These are phyloP conservation scores for Scarus forsteni DNA, from an alignment of 2,797 vertebrate genomes.

Conservation along the genomic window DNA sequence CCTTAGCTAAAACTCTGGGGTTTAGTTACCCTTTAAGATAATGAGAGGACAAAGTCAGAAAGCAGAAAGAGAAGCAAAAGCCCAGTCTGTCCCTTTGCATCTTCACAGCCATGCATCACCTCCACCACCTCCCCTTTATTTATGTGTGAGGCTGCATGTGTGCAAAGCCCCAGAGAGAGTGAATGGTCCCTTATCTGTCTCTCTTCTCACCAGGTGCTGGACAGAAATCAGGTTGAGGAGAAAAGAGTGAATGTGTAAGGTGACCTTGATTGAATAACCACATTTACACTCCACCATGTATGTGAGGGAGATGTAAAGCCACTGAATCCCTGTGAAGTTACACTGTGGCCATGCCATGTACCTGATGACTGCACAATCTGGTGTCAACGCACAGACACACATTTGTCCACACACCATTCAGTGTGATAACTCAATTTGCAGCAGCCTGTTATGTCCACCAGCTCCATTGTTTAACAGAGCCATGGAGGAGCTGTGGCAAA, in stretches of 20 bases:
- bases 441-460: constrained; percentile 47
- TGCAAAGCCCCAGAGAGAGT: constrained; percentile 67
- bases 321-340: constrained; percentile 13
- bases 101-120: constrained; percentile 90
- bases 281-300: constrained; percentile 45
- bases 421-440: constrained; percentile 43
- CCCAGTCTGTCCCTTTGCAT: constrained; percentile 89
- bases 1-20: background rate
- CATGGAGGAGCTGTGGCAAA: constrained; percentile 27
- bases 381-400: constrained; percentile 18
- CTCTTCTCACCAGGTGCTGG: constrained; percentile 64
- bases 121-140: constrained; percentile 50
- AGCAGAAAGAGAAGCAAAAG: constrained; percentile 68
- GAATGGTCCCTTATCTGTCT: constrained; percentile 69
- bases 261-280: constrained; percentile 70
- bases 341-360: constrained; percentile 7
- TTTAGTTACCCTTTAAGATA: constrained; percentile 4
- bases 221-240: constrained; percentile 73
- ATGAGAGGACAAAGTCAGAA: constrained; percentile 35
- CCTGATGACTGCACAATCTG: constrained; percentile 26
- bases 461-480: constrained; percentile 36
- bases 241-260: constrained; percentile 74
- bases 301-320: constrained; percentile 35
- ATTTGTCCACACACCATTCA: background rate
- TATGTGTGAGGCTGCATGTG: constrained; percentile 43